Evolutionary conservation across 1,140 invertebrate genomes (phyloP).

Genomic region (Leptestheria dahalacensis): DNA sequence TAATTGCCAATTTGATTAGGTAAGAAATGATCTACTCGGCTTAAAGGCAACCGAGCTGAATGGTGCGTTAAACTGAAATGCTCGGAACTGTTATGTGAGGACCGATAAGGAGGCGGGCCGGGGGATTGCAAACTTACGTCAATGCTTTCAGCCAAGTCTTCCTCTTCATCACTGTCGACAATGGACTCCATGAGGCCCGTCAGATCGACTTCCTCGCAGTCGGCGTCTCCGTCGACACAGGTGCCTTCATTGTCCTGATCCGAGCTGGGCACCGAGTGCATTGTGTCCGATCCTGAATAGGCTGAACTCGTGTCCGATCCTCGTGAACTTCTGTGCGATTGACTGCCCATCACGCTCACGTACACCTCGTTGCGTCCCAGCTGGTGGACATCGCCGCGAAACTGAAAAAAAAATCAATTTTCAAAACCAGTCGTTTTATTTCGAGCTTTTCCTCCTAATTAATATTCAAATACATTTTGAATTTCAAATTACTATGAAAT

Average conservation of each 20-base stretch:
- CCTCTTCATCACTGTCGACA: constrained; percentile 88
- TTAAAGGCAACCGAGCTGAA: no score
- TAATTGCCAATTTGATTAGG: no score
- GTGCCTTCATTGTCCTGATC: constrained; percentile 7
- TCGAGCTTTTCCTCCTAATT: no score
- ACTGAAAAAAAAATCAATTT: neutral
- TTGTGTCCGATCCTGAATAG: constrained; percentile 88
- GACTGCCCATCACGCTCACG: constrained; percentile 22
- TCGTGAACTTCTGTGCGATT: constrained; percentile 67
- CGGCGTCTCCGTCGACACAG: constrained; percentile 36
- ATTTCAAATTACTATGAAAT: no score
- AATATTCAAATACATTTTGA: no score
- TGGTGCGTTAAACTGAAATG: no score
- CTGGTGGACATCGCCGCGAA: neutral
- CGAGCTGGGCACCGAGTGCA: constrained; percentile 69
- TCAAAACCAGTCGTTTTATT: neutral
- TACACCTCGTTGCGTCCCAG: constrained; percentile 11
- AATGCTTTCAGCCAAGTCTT: constrained; percentile 80
- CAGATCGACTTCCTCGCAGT: constrained; percentile 70
- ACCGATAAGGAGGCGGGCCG: neutral
- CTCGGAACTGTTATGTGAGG: no score
- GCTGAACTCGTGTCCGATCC: constrained; percentile 88
- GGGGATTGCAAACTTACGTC: constrained; percentile 36
- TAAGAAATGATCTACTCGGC: no score
- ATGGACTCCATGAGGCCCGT: constrained; percentile 84